A percentile compares a stretch with the other conserved stretches of the same genome.
Conservation (phyloP, 30 jellyfish, hydroid and myxozoan genomes). For the Hydractinia symbiolongicarpus region DNA sequence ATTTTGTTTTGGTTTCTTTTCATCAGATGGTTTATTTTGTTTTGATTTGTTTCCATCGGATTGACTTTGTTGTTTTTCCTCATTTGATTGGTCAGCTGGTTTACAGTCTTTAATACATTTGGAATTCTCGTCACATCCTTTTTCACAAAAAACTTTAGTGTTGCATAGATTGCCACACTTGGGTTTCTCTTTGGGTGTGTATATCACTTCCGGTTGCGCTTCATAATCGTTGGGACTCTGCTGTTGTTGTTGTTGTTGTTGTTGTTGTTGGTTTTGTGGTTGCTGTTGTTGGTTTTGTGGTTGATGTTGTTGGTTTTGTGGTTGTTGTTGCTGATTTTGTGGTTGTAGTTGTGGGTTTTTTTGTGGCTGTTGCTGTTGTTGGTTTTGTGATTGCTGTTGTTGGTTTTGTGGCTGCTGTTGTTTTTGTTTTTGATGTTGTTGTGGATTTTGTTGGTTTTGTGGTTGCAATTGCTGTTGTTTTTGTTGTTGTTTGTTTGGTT, state of each 20-base stretch:
- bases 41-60: too few relatives aligned
- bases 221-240: background rate
- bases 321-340: background rate
- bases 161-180: too few relatives aligned
- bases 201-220: background rate
- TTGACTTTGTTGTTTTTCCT: too few relatives aligned
- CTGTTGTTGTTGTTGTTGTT: background rate
- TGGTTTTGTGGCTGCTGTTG: background rate
- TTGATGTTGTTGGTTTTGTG: background rate
- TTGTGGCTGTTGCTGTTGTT: constrained; percentile 15
- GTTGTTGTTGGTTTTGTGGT: background rate
- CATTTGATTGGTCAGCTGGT: too few relatives aligned
- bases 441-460: background rate
- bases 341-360: too few relatives aligned
- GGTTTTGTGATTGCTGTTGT: background rate
- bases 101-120: too few relatives aligned
- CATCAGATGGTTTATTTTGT: too few relatives aligned
- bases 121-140: too few relatives aligned
- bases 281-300: background rate
- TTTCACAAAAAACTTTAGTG: too few relatives aligned
- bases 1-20: too few relatives aligned
- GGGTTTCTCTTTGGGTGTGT: too few relatives aligned
- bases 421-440: background rate
- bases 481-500: background rate
- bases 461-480: too few relatives aligned